Evolutionary conservation across 2,113 vertebrate species (phyloP).

Genomic region (Sinocyclocheilus grahami): DNA sequence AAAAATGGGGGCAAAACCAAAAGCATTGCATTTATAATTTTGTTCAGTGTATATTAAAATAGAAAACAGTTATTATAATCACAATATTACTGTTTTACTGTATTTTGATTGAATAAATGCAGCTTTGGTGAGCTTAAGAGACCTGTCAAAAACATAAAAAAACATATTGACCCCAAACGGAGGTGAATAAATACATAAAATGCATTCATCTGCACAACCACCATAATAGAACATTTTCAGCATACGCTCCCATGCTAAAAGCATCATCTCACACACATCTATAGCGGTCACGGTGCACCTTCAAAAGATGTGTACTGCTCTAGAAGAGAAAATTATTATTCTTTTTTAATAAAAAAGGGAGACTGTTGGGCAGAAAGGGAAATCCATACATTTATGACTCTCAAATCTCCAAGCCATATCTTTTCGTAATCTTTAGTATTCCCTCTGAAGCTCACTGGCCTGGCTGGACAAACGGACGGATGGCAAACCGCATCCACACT

Average conservation of each 20-base stretch:
- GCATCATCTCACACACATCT: neutral
- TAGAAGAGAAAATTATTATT: neutral
- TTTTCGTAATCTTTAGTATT: slow-evolving; percentile 74
- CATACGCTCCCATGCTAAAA: slow-evolving; percentile 2
- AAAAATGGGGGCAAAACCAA: too few relatives aligned
- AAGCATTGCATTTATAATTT: too few relatives aligned
- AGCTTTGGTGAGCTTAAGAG: neutral
- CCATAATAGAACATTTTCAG: slow-evolving; percentile 26
- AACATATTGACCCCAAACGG: neutral
- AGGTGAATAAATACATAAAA: neutral
- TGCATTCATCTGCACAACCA: slow-evolving; percentile 24
- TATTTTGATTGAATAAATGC: neutral
- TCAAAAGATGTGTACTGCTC: neutral
- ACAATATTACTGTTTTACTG: neutral
- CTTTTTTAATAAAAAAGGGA: slow-evolving; percentile 46
- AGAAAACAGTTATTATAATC: too few relatives aligned
- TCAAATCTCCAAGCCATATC: slow-evolving; percentile 61
- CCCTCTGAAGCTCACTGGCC: slow-evolving; percentile 54
- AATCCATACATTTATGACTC: slow-evolving; percentile 62
- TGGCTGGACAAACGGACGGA: neutral
- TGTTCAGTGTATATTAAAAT: too few relatives aligned
- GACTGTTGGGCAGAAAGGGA: slow-evolving; percentile 49
- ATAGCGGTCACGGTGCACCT: neutral
- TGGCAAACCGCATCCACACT: slow-evolving; percentile 1
- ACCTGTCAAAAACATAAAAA: neutral